Evolutionary conservation across 2,888 invertebrate species (phyloP), one percentile per base, ranked within the genome.

Genomic region (Macrophya annulata): DNA sequence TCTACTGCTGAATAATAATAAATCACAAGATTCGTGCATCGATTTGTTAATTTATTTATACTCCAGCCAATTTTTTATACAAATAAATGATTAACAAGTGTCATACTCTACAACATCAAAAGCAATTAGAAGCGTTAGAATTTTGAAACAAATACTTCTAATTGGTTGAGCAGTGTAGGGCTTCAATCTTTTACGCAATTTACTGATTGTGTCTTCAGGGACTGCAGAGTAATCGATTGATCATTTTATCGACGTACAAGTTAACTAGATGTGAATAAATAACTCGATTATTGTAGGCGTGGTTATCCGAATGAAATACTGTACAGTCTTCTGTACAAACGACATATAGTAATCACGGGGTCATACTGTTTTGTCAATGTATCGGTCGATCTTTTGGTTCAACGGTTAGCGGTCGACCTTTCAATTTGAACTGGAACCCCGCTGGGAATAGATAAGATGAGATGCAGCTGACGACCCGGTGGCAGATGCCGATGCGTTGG

Each of bases 401-500:
- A 51, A 31, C 5, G 76, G 55, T 31, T n/a, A 51, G 51, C 31
- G 55, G 40, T 48, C 84, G 85, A 79, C 77, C 76, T 79, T 68
- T 81, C 25, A 62, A 81, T 43, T 62, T 59, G 62, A 81, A 59
- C 81, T 43, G 62, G 62, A 81, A 62, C 59, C 59, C 81, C 62
- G 62, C 81, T 62, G 59, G 59, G 59, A 81, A 43, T 43, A 62
- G 72, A 40, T 65, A 82, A 48, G 85, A 82, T 43, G 55, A 37
- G 51, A 71, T 43, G 81, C 82, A 85, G 82, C 65, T 68, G 85
- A 65, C 79, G 65, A 71, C n/a, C 59, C 76, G 40, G 37, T 37
- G 77, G 82, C 71, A 21, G 68, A 77, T 85, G 86, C 86, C 86
- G 85, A 87, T 85, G 84, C 76, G 84, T 81, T 79, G 85, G 48